Conservation (phyloP, 1,140 invertebrate species). For the Popillia japonica region DNA sequence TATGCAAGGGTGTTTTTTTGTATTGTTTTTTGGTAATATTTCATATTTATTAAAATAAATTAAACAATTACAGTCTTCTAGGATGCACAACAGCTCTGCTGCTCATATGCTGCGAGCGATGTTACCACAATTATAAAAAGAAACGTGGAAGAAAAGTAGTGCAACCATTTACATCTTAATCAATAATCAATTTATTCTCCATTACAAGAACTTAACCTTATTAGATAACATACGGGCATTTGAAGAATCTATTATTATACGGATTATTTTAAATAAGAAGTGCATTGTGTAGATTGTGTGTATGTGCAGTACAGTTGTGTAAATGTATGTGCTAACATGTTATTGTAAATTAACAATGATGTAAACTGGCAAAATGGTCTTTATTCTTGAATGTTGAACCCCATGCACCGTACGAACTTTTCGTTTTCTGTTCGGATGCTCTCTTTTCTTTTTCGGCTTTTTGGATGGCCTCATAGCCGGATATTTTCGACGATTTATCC, state of each 20-base stretch:
- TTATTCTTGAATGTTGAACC: slow-evolving; percentile 77
- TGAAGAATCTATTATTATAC: not conserved
- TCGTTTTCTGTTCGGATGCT: slow-evolving; percentile 53
- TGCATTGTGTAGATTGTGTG: not conserved
- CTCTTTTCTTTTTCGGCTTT: slow-evolving; percentile 54
- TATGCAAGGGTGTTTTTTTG: slow-evolving; percentile 90
- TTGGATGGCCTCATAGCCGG: slow-evolving; percentile 56
- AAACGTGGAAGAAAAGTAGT: slow-evolving; percentile 64
- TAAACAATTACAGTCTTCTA: slow-evolving; percentile 43
- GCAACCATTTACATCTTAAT: slow-evolving; percentile 67
- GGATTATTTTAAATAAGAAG: not conserved
- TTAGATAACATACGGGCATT: not conserved
- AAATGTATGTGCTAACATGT: not conserved
- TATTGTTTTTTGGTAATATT: slow-evolving; percentile 75
- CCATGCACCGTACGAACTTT: slow-evolving; percentile 62
- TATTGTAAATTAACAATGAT: slow-evolving; percentile 64
- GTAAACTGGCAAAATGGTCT: slow-evolving; percentile 74
- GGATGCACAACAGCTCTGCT: slow-evolving; percentile 59
- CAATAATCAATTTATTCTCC: slow-evolving; percentile 18
- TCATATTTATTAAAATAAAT: slow-evolving; percentile 23
- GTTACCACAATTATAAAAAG: slow-evolving; percentile 62
- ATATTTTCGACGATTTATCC: slow-evolving; percentile 54
- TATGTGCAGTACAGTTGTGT: not conserved
- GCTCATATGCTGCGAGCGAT: slow-evolving; percentile 66
- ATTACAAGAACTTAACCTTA: not conserved